Percentiles rank a stretch among this genome's conserved stretches.
Conservation (phyloP, 2,888 invertebrate genomes). For the Cryptus viduatorius region DNA sequence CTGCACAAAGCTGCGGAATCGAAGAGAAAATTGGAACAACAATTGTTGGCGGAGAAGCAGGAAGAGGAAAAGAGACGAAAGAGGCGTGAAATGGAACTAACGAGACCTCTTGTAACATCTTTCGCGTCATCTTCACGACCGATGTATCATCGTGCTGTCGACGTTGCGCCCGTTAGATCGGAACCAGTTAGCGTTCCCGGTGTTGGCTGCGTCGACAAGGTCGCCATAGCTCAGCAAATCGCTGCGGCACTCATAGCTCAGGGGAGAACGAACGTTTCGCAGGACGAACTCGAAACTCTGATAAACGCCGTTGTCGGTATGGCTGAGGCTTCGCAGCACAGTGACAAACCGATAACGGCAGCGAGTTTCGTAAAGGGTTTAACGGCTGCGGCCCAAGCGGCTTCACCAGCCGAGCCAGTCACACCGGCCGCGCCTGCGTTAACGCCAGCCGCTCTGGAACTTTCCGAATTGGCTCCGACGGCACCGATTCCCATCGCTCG, state of each 20-base stretch:
- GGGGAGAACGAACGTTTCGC: slow-evolving; percentile 93
- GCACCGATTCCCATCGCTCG: slow-evolving; percentile 45
- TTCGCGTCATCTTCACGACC: slow-evolving; percentile 69
- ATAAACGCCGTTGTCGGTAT: slow-evolving; percentile 92
- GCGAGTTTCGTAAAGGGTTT: slow-evolving; percentile 85
- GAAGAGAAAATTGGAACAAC: slow-evolving; percentile 85
- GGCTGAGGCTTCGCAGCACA: slow-evolving; percentile 87
- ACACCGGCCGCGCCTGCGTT: slow-evolving; percentile 58
- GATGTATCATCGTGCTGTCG: slow-evolving; percentile 74
- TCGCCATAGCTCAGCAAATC: slow-evolving; percentile 92
- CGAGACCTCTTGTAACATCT: slow-evolving; percentile 72
- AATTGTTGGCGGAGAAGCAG: slow-evolving; percentile 79
- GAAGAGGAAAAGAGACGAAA: slow-evolving; percentile 80
- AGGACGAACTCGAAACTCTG: slow-evolving; percentile 91
- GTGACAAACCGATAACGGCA: slow-evolving; percentile 86
- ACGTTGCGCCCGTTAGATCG: slow-evolving; percentile 78
- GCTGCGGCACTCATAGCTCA: slow-evolving; percentile 92
- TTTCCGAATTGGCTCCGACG: slow-evolving; percentile 50
- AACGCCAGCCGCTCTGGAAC: slow-evolving; percentile 55
- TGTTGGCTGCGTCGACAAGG: slow-evolving; percentile 91
- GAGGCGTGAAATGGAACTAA: slow-evolving; percentile 76
- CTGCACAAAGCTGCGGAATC: slow-evolving; percentile 88
- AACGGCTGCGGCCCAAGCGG: slow-evolving; percentile 66
- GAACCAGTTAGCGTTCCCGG: slow-evolving; percentile 89
- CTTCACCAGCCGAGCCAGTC: slow-evolving; percentile 64